Percentiles rank a stretch among this genome's conserved stretches.
Evolutionary conservation across 2,888 invertebrate genomes (phyloP).

Genomic region (Rhodophaea formosa): DNA sequence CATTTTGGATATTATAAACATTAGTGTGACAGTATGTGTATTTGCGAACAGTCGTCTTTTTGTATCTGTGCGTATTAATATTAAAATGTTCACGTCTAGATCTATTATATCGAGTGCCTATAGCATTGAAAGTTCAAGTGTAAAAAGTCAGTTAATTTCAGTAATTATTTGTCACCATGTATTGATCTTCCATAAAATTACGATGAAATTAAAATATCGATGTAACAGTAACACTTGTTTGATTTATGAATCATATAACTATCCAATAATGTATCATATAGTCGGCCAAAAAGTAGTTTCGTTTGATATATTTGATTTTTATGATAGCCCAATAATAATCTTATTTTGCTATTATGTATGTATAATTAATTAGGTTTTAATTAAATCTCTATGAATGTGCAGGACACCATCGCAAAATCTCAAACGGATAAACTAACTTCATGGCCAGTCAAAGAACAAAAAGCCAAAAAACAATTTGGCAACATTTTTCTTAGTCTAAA

Average conservation of each 20-base stretch:
- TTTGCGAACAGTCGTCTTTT: slow-evolving; percentile 69
- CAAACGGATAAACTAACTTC: background rate
- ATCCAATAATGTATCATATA: background rate
- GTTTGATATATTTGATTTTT: too few relatives aligned
- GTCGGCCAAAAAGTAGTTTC: background rate
- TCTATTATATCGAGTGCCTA: slow-evolving; percentile 80
- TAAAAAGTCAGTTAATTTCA: slow-evolving; percentile 79
- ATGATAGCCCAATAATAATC: too few relatives aligned
- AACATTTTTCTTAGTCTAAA: too few relatives aligned
- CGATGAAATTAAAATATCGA: slow-evolving; percentile 81
- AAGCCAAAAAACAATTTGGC: too few relatives aligned
- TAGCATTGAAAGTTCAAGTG: slow-evolving; percentile 79
- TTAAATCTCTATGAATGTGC: too few relatives aligned
- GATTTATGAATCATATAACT: slow-evolving; percentile 42
- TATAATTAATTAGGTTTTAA: too few relatives aligned
- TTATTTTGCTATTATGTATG: too few relatives aligned
- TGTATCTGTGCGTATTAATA: slow-evolving; percentile 73
- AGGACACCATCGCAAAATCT: too few relatives aligned
- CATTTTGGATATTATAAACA: slow-evolving; percentile 71
- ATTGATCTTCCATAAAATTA: slow-evolving; percentile 82
- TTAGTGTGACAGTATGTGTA: slow-evolving; percentile 70
- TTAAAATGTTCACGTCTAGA: slow-evolving; percentile 79
- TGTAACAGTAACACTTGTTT: slow-evolving; percentile 75
- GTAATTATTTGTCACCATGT: slow-evolving; percentile 80
- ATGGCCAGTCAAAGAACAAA: too few relatives aligned